Base-by-base conservation (phyloP, 2,888 invertebrate genomes). In the Chalcosyrphus nemorum region DNA sequence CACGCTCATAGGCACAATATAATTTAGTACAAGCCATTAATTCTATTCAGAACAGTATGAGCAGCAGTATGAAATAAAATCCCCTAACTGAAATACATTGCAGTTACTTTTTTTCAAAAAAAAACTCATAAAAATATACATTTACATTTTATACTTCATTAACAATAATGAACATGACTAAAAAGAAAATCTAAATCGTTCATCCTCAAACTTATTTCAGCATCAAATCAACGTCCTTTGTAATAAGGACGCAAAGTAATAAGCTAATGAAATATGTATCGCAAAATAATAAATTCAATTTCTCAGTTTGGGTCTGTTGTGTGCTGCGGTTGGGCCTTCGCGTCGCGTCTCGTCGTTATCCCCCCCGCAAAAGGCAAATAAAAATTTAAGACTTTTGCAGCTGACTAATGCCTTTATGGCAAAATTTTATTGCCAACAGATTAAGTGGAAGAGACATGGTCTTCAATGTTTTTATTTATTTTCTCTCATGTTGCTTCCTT, bases 381-480 rank as follows among this genome's bases (percentile, higher is more conserved):
- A 32, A 32, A 32, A 32, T 43, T 45, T 29, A 61, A 61, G 45
- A 45, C 61, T 27, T 27, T 15, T 43, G 41, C 43, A 59, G 59
- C 59, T 27, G 43, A 43, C 41, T 61, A 61, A 61, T 45, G 43
- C 61, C 17, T 45, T 61, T 43, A 41, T 57, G 38, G 6, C 6
- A 21, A 21, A 21, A 38, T 15, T 57, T 57, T 57, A 57, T 57
- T 24, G 15, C 38, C 38, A 24, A 45, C 19, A 19, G 19, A 19
- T 45, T 19, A 17, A 57, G 57, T 21, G 57, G 11, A 2, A 35
- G 38, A 7, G 17, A 45, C 45, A 45, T 19, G 57, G 38, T 38
- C 21, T 19, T 57, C 41, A 38, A 38, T 13, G 38, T 57, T 57
- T 57, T 24, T 57, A 57, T 21, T 19, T 56, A n/a, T n/a, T n/a